Evolutionary conservation across 2,113 vertebrate genomes (phyloP).

Genomic region (Heptranchias perlo): DNA sequence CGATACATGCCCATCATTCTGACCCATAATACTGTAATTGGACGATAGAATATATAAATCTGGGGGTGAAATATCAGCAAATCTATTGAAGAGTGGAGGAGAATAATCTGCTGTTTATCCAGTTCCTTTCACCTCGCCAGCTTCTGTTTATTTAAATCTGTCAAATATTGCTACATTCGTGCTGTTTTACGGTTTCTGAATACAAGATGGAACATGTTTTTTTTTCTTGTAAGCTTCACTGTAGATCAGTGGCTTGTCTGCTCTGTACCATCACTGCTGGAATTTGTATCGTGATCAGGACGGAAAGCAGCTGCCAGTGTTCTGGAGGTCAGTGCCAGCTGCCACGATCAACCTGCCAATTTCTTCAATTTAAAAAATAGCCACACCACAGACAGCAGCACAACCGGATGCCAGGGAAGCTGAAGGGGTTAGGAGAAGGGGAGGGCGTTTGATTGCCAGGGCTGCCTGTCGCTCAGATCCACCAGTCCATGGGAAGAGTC

Average conservation of each 20-base stretch:
- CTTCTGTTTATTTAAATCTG: background rate
- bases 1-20: background rate
- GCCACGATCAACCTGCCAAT: background rate
- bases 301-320: constrained; percentile 36
- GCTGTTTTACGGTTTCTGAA: background rate
- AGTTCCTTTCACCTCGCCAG: background rate
- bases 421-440: background rate
- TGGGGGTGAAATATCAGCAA: background rate
- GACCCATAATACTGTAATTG: background rate
- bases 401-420: background rate
- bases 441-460: too few relatives aligned
- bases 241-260: constrained; percentile 31
- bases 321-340: background rate
- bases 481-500: background rate
- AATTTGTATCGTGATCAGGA: background rate
- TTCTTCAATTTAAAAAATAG: background rate
- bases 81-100: background rate
- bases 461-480: background rate
- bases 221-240: background rate
- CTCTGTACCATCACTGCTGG: background rate
- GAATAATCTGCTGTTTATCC: background rate
- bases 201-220: background rate
- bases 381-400: background rate
- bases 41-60: background rate
- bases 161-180: background rate